phyloP scores from a whole-genome alignment of 2,888 invertebrate genomes.

The Harmothoe impar region DNA sequence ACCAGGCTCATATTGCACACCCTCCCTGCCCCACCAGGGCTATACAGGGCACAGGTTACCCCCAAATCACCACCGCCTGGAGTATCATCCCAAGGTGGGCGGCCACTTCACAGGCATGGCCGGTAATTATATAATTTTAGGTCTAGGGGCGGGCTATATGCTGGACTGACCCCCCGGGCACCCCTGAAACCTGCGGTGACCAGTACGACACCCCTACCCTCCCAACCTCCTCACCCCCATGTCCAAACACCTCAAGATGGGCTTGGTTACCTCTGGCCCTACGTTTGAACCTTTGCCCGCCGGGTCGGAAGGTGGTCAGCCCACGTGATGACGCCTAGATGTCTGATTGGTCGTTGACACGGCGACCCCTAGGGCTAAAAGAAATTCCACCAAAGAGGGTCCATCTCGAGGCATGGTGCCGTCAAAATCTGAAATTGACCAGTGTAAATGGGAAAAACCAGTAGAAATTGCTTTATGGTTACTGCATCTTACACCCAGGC shows the following conservation, averaged over 20 bases:
- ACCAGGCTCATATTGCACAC: conserved; percentile 42
- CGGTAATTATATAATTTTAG: conserved; percentile 57
- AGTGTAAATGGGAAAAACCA: too few species aligned
- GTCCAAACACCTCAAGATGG: conserved; percentile 26
- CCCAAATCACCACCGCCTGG: conserved; percentile 50
- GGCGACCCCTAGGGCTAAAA: not conserved
- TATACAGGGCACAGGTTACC: conserved; percentile 55
- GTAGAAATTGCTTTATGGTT: too few species aligned
- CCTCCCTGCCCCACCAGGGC: not conserved
- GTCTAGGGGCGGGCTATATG: conserved; percentile 22
- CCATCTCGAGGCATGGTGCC: too few species aligned
- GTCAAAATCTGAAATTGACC: too few species aligned
- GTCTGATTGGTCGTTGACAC: conserved; percentile 24
- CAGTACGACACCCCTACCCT: conserved; percentile 8
- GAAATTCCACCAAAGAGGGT: too few species aligned
- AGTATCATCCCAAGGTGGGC: conserved; percentile 52
- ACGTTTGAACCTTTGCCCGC: conserved; percentile 35
- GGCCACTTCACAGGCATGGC: conserved; percentile 2
- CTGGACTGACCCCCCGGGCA: not conserved
- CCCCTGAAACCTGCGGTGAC: conserved; percentile 31
- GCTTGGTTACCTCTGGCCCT: not conserved
- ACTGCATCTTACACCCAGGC: too few species aligned
- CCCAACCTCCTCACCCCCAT: not conserved
- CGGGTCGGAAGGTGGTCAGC: conserved; percentile 37
- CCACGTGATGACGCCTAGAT: conserved; percentile 1